Percentiles rank a stretch among this genome's conserved stretches.
phyloP scores from a whole-genome alignment of 1,140 invertebrate genomes.

The Halyomorpha halys region DNA sequence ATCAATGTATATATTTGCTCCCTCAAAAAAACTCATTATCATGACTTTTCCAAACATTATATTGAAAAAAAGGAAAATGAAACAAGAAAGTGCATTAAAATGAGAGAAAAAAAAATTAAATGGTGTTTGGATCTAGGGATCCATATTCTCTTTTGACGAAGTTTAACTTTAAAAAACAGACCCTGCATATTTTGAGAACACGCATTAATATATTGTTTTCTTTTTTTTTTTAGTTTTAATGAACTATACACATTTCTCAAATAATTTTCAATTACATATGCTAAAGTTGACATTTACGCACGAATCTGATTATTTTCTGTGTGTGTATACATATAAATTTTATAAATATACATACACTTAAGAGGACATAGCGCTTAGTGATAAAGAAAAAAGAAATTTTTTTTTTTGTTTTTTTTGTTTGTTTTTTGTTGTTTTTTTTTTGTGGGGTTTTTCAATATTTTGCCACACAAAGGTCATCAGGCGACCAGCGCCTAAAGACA shows the following conservation, averaged over 20 bases:
- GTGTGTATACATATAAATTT: constrained; percentile 8
- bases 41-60: constrained; percentile 16
- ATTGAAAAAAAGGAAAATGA: background rate
- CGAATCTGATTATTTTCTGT: background rate
- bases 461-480: constrained; percentile 12
- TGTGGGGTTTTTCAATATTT: constrained; percentile 14
- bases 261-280: constrained; percentile 9
- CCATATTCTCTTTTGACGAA: too few species aligned
- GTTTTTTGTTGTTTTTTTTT: background rate
- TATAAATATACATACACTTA: constrained; percentile 2
- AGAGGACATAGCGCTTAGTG: constrained; percentile 12
- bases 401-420: background rate
- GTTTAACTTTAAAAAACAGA: constrained; percentile 9
- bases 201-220: background rate
- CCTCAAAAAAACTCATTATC: constrained; percentile 15
- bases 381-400: constrained; percentile 2
- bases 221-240: background rate
- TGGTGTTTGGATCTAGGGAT: background rate
- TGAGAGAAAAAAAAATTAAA: background rate
- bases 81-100: background rate
- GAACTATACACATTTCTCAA: constrained; percentile 13
- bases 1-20: background rate
- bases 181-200: constrained; percentile 17
- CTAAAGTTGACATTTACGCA: too few species aligned
- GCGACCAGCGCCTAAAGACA: constrained; percentile 15